These are phyloP conservation scores for Hippocampus mohnikei DNA, from an alignment of 2,113 vertebrate genomes.

Conservation along the genomic window DNA sequence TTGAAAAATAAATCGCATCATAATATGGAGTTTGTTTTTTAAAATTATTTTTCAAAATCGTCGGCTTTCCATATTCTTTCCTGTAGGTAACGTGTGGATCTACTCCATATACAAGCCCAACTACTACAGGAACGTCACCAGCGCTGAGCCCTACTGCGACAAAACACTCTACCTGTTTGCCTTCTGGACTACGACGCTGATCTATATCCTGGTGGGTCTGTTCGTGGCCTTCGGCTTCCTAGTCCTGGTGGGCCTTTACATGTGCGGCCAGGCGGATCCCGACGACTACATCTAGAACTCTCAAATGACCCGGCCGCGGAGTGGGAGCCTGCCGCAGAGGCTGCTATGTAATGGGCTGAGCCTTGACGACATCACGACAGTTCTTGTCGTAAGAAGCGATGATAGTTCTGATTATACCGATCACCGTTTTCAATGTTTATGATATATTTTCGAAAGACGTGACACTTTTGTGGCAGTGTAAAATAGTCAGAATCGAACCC, in stretches of 20 bases:
- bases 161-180: conserved; percentile 68
- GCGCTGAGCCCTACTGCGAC: conserved; percentile 41
- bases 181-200: conserved; percentile 66
- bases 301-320: no score
- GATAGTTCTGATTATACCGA: no score
- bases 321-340: background rate
- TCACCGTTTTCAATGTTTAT: background rate
- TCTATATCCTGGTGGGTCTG: conserved; percentile 33
- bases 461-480: background rate
- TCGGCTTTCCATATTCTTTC: background rate
- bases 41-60: no score
- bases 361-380: no score
- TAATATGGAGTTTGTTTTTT: no score
- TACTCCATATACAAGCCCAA: conserved; percentile 71
- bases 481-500: no score
- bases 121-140: conserved; percentile 47
- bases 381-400: no score
- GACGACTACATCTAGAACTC: conserved; percentile 2
- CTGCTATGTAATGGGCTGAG: background rate
- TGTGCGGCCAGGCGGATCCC: background rate
- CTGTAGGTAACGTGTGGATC: conserved; percentile 74
- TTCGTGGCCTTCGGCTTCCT: background rate
- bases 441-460: background rate
- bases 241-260: background rate
- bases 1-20: no score